Evolutionary conservation across 2,888 invertebrate genomes (phyloP).

Genomic region (Eudasyphora cyanicolor): DNA sequence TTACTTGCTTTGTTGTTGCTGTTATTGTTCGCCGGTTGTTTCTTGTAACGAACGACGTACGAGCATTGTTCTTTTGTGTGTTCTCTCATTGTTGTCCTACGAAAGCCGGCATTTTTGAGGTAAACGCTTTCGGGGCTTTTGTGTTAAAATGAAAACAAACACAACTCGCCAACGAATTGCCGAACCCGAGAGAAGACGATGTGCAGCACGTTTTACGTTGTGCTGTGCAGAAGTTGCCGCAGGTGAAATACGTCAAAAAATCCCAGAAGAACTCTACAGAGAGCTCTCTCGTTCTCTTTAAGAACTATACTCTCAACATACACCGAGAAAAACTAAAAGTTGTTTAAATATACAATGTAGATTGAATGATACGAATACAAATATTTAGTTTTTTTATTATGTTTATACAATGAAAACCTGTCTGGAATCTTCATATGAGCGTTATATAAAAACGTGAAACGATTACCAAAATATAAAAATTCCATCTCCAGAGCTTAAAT

Average conservation of each 20-base stretch:
- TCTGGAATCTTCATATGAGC: too few relatives aligned
- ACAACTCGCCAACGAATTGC: slow-evolving; percentile 13
- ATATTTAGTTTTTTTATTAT: too few relatives aligned
- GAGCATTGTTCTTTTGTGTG: slow-evolving; percentile 38
- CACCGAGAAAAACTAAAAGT: slow-evolving; percentile 38
- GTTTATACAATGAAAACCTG: too few relatives aligned
- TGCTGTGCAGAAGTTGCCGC: slow-evolving; percentile 58
- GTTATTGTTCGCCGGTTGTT: slow-evolving; percentile 41
- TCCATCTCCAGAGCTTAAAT: too few relatives aligned
- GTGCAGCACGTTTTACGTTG: slow-evolving; percentile 40
- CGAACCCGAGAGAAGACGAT: slow-evolving; percentile 24
- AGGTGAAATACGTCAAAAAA: slow-evolving; percentile 45
- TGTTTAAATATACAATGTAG: too few relatives aligned
- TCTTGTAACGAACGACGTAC: too few relatives aligned
- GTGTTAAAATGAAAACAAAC: slow-evolving; percentile 16
- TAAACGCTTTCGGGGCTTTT: slow-evolving; percentile 10
- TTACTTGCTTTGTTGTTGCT: neutral
- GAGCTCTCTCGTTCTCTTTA: neutral
- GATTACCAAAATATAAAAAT: too few relatives aligned
- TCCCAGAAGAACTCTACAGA: neutral
- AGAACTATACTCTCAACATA: neutral
- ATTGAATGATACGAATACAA: too few relatives aligned
- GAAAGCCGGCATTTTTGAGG: slow-evolving; percentile 56
- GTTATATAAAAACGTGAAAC: too few relatives aligned
- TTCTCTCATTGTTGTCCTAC: slow-evolving; percentile 43